Evolutionary conservation across 2,888 invertebrate species (phyloP), one percentile per base, ranked within the genome.

Genomic region (Hirtodrosophila cameraria): DNA sequence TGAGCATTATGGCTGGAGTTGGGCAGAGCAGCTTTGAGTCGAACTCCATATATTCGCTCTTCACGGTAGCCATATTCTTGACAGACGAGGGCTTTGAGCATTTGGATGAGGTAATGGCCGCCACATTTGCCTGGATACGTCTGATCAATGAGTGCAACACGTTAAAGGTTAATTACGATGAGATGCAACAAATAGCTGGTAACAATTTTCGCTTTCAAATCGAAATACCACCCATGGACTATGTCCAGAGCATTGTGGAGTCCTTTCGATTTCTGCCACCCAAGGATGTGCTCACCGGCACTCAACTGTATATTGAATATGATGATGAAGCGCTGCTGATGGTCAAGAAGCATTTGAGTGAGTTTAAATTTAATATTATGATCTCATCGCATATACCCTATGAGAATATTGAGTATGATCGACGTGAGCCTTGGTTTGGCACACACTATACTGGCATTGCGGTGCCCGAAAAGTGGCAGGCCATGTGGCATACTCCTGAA

Each of bases 351-450:
- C 78, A 87, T 57, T 48, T 91, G 1, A 87, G 82, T 45, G 79
- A 82, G 16, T 81, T 86, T 7, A 82, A 85, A n/a, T 91, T 90
- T 42, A 91, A 91, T 49, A 86, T 91, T 13, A 89, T 90, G 89
- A 86, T 91, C 27, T 89, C 89, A 0, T 89, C 91, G 5, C 86
- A 88, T 23, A 84, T 88, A 41, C 88, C 87, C 36, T 89, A 84
- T 33, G 73, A 86, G 20, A 68, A 81, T 3, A 64, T 86, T 5
- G 64, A 49, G 0, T 95, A 95, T 82, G 93, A 95, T 79, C 91
- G 93, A 67, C 91, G 92, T 7, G 97, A 97, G 89, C 93, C 93
- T 46, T 97, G 97, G 97, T 97, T 96, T 90, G 94, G 95, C 36
- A 96, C 96, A 0, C 93, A 94, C 68, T 97, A 96, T 88, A 92